Evolutionary conservation across 2,888 invertebrate species (phyloP), one percentile per base, ranked within the genome.

Genomic region (Heliconius cydno): DNA sequence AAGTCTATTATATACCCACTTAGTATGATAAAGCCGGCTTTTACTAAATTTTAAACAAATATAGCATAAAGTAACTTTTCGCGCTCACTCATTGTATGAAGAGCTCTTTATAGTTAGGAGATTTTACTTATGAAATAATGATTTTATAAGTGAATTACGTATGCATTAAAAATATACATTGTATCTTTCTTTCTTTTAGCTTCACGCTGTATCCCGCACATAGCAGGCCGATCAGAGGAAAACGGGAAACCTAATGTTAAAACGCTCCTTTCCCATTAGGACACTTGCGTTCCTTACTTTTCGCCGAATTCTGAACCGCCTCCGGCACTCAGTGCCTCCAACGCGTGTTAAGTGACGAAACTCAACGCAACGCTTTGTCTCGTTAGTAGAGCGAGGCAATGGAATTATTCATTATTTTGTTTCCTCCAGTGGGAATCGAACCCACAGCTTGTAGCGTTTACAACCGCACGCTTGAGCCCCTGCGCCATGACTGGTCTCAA

Each of bases 41-140:
- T 68, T 25, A 65, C n/a, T 13, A 68, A 13, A 68, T 41, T 25
- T 68, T 13, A 68, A 41, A 41, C 13, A 68, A 38, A 38, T 41
- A 41, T n/a, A 65, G 15, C 6, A 41, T 41, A 41, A 68, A 68
- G 41, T 41, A 41, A 41, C n/a, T 68, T 41, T 41, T 68, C n/a
- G 7, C 15, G 15, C 25, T 41, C 25, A 25, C 25, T 68, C n/a
- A 68, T 25, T 38, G 68, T 68, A n/a, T 41, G 22, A 67, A 25
- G n/a, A 68, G 25, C 25, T 68, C 10, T 68, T 38, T 68, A 68
- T n/a, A 38, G 68, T 68, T 38, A 13, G n/a, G 28, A 66, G 3
- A 41, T 25, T n/a, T 68, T 10, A 34, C 67, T 67, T 28, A 28
- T n/a, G 30, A 68, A 68, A 68, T 68, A n/a, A 68, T 68, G 38